Evolutionary conservation across 2,888 invertebrate species (phyloP).

Genomic region (Auanema sp.): DNA sequence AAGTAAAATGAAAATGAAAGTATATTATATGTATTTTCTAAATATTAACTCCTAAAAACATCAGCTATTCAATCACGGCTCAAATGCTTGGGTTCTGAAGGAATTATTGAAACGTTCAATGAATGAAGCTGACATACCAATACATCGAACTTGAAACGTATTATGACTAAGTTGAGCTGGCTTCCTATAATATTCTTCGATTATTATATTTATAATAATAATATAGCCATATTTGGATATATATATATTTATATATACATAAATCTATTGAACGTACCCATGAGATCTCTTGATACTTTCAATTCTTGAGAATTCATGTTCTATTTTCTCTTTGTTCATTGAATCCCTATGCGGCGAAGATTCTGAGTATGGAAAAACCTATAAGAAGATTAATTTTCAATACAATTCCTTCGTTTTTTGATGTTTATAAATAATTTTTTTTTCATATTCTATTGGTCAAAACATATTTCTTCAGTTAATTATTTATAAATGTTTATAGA

Average conservation of each 20-base stretch:
- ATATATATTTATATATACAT: conserved; percentile 8
- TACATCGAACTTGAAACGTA: conserved; percentile 47
- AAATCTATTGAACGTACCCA: conserved; percentile 22
- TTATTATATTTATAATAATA: no score
- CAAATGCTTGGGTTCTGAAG: conserved; percentile 26
- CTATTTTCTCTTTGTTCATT: conserved; percentile 37
- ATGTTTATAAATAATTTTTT: conserved; percentile 3
- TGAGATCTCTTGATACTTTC: conserved; percentile 43
- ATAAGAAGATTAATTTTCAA: conserved; percentile 4
- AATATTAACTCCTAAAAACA: no score
- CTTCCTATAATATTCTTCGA: no score
- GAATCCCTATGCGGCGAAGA: conserved; percentile 40
- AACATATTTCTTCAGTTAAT: background rate
- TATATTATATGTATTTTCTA: no score
- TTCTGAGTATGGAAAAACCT: conserved; percentile 44
- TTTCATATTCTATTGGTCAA: background rate
- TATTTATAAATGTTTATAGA: background rate
- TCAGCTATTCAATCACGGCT: conserved; percentile 6
- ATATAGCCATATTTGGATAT: background rate
- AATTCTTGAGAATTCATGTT: conserved; percentile 39
- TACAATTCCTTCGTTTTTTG: background rate
- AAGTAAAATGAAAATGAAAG: no score
- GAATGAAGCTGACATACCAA: conserved; percentile 50
- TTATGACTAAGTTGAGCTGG: conserved; percentile 23
- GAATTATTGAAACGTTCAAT: conserved; percentile 46